phyloP scores from a whole-genome alignment of 2,113 vertebrate genomes.

The Crypturellus undulatus region DNA sequence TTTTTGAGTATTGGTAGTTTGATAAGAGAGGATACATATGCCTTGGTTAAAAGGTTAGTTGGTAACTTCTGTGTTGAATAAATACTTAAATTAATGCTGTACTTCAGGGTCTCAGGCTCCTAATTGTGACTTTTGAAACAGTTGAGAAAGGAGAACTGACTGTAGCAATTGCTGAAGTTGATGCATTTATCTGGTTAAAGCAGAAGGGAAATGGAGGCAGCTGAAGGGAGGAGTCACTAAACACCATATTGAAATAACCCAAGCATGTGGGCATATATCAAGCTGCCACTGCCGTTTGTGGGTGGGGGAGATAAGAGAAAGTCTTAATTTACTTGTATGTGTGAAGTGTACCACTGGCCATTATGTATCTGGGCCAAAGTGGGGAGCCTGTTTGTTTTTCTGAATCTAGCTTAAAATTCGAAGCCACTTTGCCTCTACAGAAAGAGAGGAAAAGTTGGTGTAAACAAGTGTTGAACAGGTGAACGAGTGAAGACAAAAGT shows the following conservation, averaged over 20 bases:
- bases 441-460: neutral
- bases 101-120: neutral
- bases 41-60: neutral
- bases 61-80: neutral
- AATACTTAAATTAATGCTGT: neutral
- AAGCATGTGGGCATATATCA: neutral
- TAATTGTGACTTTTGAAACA: neutral
- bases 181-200: neutral
- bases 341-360: neutral
- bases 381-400: neutral
- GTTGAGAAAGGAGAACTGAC: neutral
- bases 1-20: accelerated
- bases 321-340: neutral
- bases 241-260: neutral
- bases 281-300: neutral
- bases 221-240: neutral
- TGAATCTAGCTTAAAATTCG: neutral
- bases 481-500: neutral
- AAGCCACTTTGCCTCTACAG: neutral
- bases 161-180: accelerated
- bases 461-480: neutral
- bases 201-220: neutral
- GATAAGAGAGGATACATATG: neutral
- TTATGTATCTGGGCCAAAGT: accelerated
- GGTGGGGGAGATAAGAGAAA: neutral